phyloP scores from a whole-genome alignment of 2,113 vertebrate genomes.

The Brevimyrus niger region DNA sequence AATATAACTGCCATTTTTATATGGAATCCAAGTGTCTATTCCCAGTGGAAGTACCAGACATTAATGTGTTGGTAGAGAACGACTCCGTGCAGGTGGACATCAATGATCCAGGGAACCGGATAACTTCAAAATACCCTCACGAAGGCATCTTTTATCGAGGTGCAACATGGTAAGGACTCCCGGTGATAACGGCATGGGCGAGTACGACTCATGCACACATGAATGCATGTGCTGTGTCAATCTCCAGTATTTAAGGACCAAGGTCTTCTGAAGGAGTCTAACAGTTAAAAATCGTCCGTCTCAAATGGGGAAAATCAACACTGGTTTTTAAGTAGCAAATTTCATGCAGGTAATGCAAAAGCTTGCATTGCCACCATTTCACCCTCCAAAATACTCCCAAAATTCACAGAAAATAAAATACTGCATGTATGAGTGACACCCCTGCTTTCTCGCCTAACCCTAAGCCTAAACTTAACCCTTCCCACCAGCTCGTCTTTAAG shows the following conservation, averaged over 20 bases:
- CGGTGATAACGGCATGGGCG: neutral
- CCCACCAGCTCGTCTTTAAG: neutral
- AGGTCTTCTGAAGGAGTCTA: neutral
- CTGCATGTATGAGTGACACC: neutral
- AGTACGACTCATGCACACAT: neutral
- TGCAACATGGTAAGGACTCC: neutral
- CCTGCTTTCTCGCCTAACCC: neutral
- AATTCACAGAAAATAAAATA: neutral
- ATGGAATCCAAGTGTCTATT: neutral
- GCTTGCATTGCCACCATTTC: neutral
- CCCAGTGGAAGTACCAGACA: neutral
- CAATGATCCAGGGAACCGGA: neutral
- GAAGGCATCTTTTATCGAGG: neutral
- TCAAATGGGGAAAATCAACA: neutral
- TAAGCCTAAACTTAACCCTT: neutral
- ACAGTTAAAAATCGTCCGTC: neutral
- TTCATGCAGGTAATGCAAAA: neutral
- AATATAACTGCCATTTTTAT: neutral
- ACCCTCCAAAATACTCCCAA: neutral
- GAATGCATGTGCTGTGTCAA: neutral
- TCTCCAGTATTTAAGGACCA: neutral
- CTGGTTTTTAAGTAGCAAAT: neutral
- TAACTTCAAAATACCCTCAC: neutral
- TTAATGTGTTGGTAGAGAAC: neutral
- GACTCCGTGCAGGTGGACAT: neutral